These are phyloP conservation scores for Rhincodon typus DNA, from an alignment of 2,797 vertebrate species.

Conservation along the genomic window DNA sequence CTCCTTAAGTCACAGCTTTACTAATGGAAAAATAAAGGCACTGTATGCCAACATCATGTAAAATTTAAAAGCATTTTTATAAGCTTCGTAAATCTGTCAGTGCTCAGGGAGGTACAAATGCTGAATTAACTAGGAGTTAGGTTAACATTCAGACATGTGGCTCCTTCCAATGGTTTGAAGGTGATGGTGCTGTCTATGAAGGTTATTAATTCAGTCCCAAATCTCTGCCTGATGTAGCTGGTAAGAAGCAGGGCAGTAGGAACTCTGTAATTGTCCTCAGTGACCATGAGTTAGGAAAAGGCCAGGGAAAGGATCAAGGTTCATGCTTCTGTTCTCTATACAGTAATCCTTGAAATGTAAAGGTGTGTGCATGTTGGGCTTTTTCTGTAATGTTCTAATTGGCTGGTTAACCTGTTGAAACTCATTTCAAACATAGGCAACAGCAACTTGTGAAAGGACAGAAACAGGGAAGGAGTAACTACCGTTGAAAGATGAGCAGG, in stretches of 20 bases:
- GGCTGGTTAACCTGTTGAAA: not conserved
- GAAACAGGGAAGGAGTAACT: not conserved
- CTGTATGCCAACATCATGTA: not conserved
- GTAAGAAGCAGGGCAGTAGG: too few species aligned
- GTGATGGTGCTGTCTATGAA: not conserved
- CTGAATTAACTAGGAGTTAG: not conserved
- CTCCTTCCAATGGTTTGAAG: not conserved
- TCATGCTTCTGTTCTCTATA: not conserved
- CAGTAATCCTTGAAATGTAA: not conserved
- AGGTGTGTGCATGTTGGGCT: not conserved
- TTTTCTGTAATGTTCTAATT: not conserved
- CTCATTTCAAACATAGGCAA: not conserved
- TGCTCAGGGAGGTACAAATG: not conserved
- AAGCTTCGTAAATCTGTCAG: not conserved
- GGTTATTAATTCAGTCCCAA: not conserved
- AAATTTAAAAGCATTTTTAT: not conserved
- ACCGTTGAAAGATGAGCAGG: not conserved
- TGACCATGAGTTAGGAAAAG: not conserved
- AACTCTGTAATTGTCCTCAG: too few species aligned
- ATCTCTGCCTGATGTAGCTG: not conserved
- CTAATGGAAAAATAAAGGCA: conserved; percentile 2
- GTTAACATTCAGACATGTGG: not conserved
- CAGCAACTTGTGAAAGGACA: not conserved
- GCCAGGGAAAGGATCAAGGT: not conserved
- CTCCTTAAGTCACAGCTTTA: not conserved